Conservation (phyloP, 2,888 invertebrate species). For the Herminia tarsipennalis region DNA sequence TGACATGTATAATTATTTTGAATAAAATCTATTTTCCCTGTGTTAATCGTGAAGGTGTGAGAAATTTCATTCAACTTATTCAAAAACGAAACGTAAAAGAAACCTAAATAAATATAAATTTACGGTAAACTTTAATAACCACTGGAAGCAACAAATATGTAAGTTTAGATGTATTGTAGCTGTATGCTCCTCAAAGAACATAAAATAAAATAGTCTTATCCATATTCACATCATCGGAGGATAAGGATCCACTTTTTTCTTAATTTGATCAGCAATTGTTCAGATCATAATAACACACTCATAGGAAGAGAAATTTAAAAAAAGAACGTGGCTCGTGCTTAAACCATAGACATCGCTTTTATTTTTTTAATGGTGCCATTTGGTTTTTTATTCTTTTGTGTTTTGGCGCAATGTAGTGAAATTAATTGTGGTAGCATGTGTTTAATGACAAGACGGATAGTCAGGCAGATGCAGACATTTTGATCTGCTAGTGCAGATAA, state of each 20-base stretch:
- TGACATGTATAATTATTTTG: too few relatives aligned
- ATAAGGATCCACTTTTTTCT: constrained; percentile 63
- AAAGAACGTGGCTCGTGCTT: constrained; percentile 73
- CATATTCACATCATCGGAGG: constrained; percentile 43
- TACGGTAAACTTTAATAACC: too few relatives aligned
- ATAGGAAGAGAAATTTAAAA: constrained; percentile 57
- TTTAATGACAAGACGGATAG: constrained; percentile 58
- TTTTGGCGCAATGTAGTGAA: constrained; percentile 67
- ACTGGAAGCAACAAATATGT: too few relatives aligned
- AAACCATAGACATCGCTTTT: constrained; percentile 55
- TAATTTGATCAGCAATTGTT: constrained; percentile 80
- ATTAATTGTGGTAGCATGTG: constrained; percentile 74
- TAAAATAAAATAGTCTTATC: constrained; percentile 46
- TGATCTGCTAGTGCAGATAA: constrained; percentile 26
- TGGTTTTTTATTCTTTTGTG: constrained; percentile 61
- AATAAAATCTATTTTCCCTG: too few relatives aligned
- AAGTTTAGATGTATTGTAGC: too few relatives aligned
- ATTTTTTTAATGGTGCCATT: constrained; percentile 50
- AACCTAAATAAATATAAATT: too few relatives aligned
- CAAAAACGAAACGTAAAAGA: too few relatives aligned
- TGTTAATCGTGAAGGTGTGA: too few relatives aligned
- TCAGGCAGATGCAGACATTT: constrained; percentile 59
- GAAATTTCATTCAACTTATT: too few relatives aligned
- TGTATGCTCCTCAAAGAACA: too few relatives aligned
- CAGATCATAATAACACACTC: constrained; percentile 63